Conservation (phyloP, 2,888 invertebrate species). For the Drosophila emarginata region DNA sequence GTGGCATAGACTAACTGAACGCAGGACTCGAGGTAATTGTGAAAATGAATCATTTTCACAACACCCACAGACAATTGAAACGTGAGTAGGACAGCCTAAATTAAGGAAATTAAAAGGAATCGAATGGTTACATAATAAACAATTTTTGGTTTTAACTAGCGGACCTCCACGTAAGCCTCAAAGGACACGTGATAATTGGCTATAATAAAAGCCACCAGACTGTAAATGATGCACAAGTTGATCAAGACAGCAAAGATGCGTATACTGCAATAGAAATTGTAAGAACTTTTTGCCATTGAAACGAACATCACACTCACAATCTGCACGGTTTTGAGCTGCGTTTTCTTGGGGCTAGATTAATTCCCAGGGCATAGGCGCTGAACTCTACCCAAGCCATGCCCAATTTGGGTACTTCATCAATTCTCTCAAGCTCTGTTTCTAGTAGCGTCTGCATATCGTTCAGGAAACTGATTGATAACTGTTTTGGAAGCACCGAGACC, state of each 20-base stretch:
- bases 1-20: slow-evolving; percentile 43
- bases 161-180: slow-evolving; percentile 67
- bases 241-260: slow-evolving; percentile 24
- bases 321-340: slow-evolving; percentile 52
- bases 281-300: too few species aligned
- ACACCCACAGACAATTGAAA: slow-evolving; percentile 63
- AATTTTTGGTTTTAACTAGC: neutral
- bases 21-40: slow-evolving; percentile 26
- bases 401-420: slow-evolving; percentile 50
- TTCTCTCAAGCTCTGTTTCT: slow-evolving; percentile 51
- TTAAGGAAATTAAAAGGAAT: neutral
- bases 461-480: slow-evolving; percentile 48
- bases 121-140: neutral
- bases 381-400: slow-evolving; percentile 63
- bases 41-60: slow-evolving; percentile 59
- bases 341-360: slow-evolving; percentile 62
- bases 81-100: slow-evolving; percentile 56
- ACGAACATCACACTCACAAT: slow-evolving; percentile 38
- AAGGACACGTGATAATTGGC: slow-evolving; percentile 56
- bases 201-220: slow-evolving; percentile 55
- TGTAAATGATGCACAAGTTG: slow-evolving; percentile 53
- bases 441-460: slow-evolving; percentile 50
- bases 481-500: neutral
- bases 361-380: slow-evolving; percentile 56
- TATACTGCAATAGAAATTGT: slow-evolving; percentile 33